phyloP scores from a whole-genome alignment of 2,113 vertebrate species.

The Ciconia maguari region DNA sequence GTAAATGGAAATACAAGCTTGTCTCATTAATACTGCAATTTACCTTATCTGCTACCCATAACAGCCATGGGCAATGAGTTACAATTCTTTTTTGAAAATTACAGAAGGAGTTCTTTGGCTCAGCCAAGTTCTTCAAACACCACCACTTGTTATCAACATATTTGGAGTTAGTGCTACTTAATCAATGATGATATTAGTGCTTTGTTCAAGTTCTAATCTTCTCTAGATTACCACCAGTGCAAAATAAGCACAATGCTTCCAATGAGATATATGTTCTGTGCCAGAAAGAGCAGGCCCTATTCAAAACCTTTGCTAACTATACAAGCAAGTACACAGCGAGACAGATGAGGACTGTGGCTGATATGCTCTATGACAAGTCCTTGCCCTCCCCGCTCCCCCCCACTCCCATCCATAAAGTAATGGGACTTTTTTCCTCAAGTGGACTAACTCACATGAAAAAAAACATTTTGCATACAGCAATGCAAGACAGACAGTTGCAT shows the following conservation, averaged over 20 bases:
- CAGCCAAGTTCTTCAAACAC: neutral
- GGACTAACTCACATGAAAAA: neutral
- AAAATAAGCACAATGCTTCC: neutral
- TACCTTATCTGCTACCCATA: neutral
- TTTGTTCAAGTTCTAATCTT: neutral
- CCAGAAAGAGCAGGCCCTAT: neutral
- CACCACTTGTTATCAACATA: neutral
- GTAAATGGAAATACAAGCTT: conserved; percentile 4
- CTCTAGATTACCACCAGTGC: neutral
- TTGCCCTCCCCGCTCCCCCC: too few species aligned
- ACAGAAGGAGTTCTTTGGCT: neutral
- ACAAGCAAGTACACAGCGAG: neutral
- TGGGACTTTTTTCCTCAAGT: neutral
- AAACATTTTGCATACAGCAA: neutral
- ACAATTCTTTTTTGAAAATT: neutral
- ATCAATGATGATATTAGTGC: neutral
- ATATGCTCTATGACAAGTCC: rapidly evolving
- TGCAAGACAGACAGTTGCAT: neutral
- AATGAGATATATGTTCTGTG: neutral
- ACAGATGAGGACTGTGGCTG: neutral
- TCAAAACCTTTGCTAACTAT: neutral
- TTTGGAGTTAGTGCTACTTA: neutral
- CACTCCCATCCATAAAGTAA: neutral
- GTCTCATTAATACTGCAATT: conserved; percentile 13
- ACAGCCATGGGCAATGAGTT: neutral